Percentiles rank a stretch among this genome's conserved stretches.
phyloP scores from a whole-genome alignment of 2,797 vertebrate species.

The Mormyrops attenuatus region DNA sequence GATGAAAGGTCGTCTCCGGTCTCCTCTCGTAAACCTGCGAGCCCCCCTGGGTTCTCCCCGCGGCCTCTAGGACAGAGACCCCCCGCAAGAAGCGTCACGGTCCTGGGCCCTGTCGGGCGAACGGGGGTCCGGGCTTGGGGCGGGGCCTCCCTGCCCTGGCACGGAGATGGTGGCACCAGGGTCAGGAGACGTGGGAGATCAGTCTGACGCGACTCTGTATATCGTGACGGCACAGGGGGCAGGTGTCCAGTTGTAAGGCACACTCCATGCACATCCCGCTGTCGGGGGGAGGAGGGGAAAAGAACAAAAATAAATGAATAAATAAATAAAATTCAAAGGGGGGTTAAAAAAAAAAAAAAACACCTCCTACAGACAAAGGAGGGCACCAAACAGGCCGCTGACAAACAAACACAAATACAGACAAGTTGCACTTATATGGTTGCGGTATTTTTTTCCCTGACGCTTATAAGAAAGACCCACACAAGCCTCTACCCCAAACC shows the following conservation, averaged over 20 bases:
- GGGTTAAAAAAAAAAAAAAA: neutral
- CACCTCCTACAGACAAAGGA: neutral
- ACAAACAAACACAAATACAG: neutral
- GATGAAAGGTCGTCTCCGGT: neutral
- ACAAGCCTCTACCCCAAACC: neutral
- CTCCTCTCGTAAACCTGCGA: constrained; percentile 15
- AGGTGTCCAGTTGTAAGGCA: constrained; percentile 99
- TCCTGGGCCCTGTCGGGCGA: neutral
- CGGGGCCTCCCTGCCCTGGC: constrained; percentile 21
- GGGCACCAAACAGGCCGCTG: neutral
- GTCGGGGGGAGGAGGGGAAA: constrained; percentile 15
- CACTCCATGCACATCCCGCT: constrained; percentile 99
- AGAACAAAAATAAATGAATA: neutral
- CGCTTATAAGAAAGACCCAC: neutral
- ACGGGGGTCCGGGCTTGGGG: constrained; percentile 18
- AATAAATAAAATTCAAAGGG: neutral
- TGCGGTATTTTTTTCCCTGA: neutral
- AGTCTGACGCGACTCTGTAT: constrained; percentile 95
- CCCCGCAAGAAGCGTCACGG: neutral
- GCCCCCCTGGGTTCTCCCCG: constrained; percentile 11
- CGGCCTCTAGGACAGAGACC: neutral
- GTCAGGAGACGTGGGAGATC: constrained; percentile 98
- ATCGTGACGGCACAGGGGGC: constrained; percentile 97
- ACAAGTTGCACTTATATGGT: neutral
- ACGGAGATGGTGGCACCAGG: constrained; percentile 41